Base-by-base conservation (phyloP, 2,888 invertebrate species). In the Nudaria mundana region DNA sequence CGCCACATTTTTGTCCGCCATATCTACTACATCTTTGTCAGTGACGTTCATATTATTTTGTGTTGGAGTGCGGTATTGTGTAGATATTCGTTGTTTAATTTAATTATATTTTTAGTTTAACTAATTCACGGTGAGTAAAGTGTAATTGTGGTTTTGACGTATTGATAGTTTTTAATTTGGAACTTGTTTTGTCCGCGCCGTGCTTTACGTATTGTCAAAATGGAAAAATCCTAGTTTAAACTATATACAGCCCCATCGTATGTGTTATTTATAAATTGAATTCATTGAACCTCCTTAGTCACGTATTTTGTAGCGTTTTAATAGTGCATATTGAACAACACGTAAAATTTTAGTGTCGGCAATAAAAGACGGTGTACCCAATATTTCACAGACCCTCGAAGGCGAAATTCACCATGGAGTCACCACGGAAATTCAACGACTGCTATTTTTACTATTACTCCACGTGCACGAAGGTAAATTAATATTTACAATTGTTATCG, bases 401-500 rank as follows among this genome's bases (percentile, higher is more conserved):
- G 72, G 74, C 67, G 65, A 67, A 71, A 60, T 62, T 69, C 74
- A 80, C 76, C 71, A 92, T 94, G 92, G 93, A 93, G 84, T 92
- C 92, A 63, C 92, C 92, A 63, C 91, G 92, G 68, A 94, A 93
- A 88, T 93, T 94, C 78, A 93, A 94, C 81, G 96, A 96, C 81
- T 96, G 96, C 82, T 96, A 96, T 83, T 96, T 95, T 89, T 96
- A 93, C 83, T 96, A 94, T 77, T 95, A 96, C 76, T 95, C 95
- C 40, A 94, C 94, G 50, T 96, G 96, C 78, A 92, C 92, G 52
- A 96, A 95, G 93, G 95, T 95, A 86, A 85, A 85, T 40, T 36
- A 52, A 52, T 42, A 39, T 40, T 49, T 64, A 39, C 44, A 44
- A 46, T 40, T 52, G 37, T 41, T 41, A 11, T 7, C 32, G 34